Conservation (phyloP, 2,113 vertebrate genomes). For the Amblyornis subalaris region DNA sequence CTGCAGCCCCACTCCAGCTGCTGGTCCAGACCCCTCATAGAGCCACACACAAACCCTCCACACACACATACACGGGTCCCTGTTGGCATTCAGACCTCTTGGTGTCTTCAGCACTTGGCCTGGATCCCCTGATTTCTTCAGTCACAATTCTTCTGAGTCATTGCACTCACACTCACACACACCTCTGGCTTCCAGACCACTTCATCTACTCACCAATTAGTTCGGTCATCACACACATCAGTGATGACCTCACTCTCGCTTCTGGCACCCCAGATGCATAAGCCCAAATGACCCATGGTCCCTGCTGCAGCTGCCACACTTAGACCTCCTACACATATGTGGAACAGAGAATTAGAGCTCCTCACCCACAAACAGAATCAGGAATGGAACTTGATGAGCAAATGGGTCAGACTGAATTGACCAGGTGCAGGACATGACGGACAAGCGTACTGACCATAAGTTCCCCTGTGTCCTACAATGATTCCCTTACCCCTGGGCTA, state of each 20-base stretch:
- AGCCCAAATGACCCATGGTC: rapidly evolving
- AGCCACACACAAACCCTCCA: background rate
- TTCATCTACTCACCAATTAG: background rate
- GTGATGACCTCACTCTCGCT: background rate
- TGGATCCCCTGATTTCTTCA: background rate
- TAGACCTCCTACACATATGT: background rate
- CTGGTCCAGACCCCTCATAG: background rate
- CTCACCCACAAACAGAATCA: background rate
- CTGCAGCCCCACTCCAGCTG: background rate
- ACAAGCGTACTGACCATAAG: background rate
- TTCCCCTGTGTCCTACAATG: background rate
- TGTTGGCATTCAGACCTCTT: background rate
- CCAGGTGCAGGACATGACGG: background rate
- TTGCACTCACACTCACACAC: rapidly evolving
- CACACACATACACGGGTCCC: too few relatives aligned
- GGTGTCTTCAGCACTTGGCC: background rate
- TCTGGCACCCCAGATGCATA: background rate
- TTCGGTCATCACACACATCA: rapidly evolving
- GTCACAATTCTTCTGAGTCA: background rate
- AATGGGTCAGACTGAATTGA: background rate
- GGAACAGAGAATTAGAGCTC: background rate
- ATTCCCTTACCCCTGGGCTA: background rate
- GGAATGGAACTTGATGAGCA: background rate
- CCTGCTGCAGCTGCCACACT: background rate
- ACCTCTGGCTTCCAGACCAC: background rate